Evolutionary conservation across 2,113 vertebrate genomes (phyloP).

Genomic region (Brienomyrus longianalis): DNA sequence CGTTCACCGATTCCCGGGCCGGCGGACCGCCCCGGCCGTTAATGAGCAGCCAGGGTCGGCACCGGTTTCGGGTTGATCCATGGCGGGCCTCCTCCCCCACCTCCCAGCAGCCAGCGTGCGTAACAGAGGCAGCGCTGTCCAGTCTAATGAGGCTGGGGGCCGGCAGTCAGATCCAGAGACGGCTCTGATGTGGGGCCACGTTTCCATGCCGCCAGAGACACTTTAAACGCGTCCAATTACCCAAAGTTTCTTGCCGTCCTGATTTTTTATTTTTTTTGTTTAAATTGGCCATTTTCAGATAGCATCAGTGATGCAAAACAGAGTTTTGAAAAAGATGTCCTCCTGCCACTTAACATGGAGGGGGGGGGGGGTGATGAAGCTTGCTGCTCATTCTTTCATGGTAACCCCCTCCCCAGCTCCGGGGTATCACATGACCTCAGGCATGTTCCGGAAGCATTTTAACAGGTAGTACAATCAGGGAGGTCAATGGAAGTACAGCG

Average conservation of each 20-base stretch:
- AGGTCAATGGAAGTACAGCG: neutral
- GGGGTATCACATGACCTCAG: neutral
- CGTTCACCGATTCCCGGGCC: neutral
- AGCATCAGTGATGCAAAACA: conserved; percentile 14
- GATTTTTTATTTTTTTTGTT: neutral
- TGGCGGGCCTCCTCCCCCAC: neutral
- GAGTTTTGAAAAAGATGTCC: conserved; percentile 20
- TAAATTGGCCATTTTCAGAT: conserved; percentile 23
- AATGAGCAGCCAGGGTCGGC: neutral
- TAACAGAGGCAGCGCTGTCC: neutral
- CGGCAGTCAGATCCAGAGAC: neutral
- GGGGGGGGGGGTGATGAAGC: conserved; percentile 2
- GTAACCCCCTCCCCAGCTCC: neutral
- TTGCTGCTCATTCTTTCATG: conserved; percentile 18
- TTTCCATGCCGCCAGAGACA: neutral
- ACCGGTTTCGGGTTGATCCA: neutral
- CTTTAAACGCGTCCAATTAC: conserved; percentile 12
- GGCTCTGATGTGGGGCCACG: neutral
- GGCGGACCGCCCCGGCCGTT: neutral
- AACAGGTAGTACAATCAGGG: neutral
- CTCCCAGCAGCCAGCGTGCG: neutral
- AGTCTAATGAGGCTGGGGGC: neutral
- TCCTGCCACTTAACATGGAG: conserved; percentile 19
- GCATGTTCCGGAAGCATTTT: neutral
- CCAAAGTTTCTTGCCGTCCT: neutral